Percentiles rank a stretch among this genome's conserved stretches.
These are phyloP conservation scores for Heterotis niloticus DNA, from an alignment of 2,113 vertebrate genomes.

Conservation along the genomic window DNA sequence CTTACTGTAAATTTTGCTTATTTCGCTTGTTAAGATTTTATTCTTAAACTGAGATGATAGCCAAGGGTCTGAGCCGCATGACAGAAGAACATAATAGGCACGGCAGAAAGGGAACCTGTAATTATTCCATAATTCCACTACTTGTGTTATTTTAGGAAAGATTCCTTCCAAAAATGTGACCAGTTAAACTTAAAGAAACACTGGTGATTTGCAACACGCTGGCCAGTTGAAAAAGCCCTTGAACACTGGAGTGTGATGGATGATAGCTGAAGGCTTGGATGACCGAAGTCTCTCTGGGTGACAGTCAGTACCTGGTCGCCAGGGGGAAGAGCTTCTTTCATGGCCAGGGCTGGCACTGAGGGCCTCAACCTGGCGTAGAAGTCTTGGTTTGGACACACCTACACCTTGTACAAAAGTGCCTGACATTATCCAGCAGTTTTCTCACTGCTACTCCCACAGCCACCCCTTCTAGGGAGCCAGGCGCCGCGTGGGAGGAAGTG, in stretches of 20 bases:
- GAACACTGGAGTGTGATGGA: conserved; percentile 4
- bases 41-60: too few species aligned
- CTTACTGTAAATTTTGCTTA: too few species aligned
- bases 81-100: too few species aligned
- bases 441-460: conserved; percentile 33
- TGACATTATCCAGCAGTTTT: conserved; percentile 23
- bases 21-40: too few species aligned
- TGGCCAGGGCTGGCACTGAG: too few species aligned
- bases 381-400: conserved; percentile 14
- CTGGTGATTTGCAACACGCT: background rate
- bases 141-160: too few species aligned
- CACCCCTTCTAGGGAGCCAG: conserved; percentile 31
- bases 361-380: too few species aligned
- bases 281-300: background rate
- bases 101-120: too few species aligned
- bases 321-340: background rate
- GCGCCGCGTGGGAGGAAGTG: conserved; percentile 33
- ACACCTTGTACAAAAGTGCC: conserved; percentile 6
- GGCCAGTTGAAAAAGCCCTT: background rate
- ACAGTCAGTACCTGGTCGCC: background rate
- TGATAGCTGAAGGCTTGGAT: too few species aligned
- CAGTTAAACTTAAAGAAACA: background rate
- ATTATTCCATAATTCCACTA: too few species aligned
- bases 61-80: too few species aligned
- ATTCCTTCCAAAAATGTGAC: too few species aligned